Conservation (phyloP, 2,113 vertebrate genomes). For the Cebus imitator region DNA sequence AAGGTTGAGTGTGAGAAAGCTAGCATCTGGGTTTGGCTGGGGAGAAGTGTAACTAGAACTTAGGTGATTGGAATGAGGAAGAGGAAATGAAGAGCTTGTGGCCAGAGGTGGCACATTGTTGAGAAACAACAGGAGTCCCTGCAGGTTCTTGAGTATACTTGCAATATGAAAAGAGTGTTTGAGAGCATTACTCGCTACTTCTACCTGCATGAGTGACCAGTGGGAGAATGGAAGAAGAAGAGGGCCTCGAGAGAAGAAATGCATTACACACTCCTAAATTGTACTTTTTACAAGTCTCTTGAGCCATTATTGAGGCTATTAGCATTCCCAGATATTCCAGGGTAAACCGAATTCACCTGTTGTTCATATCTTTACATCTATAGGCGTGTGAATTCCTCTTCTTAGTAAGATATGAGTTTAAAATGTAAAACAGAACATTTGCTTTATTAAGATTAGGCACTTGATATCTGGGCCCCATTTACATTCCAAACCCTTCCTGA, state of each 20-base stretch:
- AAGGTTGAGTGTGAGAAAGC: not conserved
- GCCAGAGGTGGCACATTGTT: not conserved
- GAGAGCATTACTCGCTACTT: not conserved
- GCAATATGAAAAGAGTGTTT: not conserved
- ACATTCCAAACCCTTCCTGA: not conserved
- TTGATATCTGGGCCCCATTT: not conserved
- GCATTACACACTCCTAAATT: not conserved
- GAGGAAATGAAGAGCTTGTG: not conserved
- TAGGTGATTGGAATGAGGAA: not conserved
- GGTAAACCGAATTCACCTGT: not conserved
- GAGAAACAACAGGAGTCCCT: not conserved
- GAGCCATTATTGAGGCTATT: not conserved
- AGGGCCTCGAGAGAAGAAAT: fast-evolving
- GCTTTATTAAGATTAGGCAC: not conserved
- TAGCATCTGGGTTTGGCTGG: not conserved
- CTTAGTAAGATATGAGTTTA: not conserved
- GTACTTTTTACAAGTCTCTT: not conserved
- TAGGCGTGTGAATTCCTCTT: not conserved
- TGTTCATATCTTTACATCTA: not conserved
- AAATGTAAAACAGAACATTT: not conserved
- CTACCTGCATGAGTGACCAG: fast-evolving
- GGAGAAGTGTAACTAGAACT: not conserved
- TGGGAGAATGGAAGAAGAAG: not conserved
- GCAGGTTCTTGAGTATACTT: not conserved
- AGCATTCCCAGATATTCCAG: not conserved